Evolutionary conservation across 2,797 vertebrate genomes (phyloP).

Genomic region (Carapus acus): DNA sequence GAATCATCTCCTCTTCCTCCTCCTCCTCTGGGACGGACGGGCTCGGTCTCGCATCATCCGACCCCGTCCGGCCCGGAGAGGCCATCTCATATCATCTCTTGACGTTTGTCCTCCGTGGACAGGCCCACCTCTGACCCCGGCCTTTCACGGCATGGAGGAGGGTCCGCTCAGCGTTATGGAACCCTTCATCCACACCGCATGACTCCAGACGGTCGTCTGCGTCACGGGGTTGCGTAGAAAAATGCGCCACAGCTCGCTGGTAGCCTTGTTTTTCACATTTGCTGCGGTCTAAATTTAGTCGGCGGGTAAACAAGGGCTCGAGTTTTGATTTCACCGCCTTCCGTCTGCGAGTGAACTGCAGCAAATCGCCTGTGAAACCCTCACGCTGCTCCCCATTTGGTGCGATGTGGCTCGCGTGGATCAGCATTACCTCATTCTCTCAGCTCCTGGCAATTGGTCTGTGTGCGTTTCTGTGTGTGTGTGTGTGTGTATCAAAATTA

Average conservation of each 20-base stretch:
- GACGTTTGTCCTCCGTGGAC: slow-evolving; percentile 1
- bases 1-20: no score
- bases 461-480: slow-evolving; percentile 24
- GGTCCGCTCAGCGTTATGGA: slow-evolving; percentile 21
- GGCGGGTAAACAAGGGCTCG: slow-evolving; percentile 1
- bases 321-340: slow-evolving; percentile 28
- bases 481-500: slow-evolving; percentile 16
- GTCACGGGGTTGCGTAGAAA: slow-evolving; percentile 44
- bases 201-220: slow-evolving; percentile 37
- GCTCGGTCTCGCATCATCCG: slow-evolving; percentile 24
- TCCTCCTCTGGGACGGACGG: slow-evolving; percentile 6
- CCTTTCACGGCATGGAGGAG: slow-evolving; percentile 28
- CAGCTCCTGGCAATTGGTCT: slow-evolving; percentile 40
- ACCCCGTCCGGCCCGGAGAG: slow-evolving; percentile 17
- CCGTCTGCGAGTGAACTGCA: slow-evolving; percentile 3
- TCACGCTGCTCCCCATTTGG: slow-evolving; percentile 33
- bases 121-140: slow-evolving; percentile 11
- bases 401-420: slow-evolving; percentile 50
- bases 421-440: slow-evolving; percentile 66
- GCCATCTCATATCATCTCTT: slow-evolving; percentile 39
- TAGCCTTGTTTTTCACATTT: slow-evolving; percentile 37
- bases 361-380: slow-evolving; percentile 17
- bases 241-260: slow-evolving; percentile 43
- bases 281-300: slow-evolving; percentile 43
- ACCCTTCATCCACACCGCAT: slow-evolving; percentile 23